Conservation (phyloP, 1,140 invertebrate genomes). For the Drosophila nigromelanica region DNA sequence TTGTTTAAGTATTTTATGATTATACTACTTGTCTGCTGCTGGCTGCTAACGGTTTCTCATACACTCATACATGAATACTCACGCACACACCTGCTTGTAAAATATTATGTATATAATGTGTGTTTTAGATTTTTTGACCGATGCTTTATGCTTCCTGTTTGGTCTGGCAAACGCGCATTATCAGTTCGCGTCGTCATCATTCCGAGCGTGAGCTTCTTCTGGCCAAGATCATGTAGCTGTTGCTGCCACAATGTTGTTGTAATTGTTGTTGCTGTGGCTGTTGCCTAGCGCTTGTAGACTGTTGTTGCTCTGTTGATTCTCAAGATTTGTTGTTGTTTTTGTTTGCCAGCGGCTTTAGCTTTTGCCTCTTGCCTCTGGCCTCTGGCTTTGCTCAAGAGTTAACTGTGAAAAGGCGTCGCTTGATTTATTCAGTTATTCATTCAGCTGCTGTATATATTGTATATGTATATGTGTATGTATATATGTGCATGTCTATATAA, state of each 20-base stretch:
- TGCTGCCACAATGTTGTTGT: conserved; percentile 22
- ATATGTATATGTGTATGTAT: conserved; percentile 21
- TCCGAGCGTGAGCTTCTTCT: conserved; percentile 48
- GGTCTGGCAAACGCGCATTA: conserved; percentile 44
- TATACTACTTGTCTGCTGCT: conserved; percentile 60
- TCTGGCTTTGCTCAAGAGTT: conserved; percentile 21
- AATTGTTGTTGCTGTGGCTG: conserved; percentile 1
- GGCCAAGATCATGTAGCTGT: conserved; percentile 57
- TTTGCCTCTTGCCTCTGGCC: conserved; percentile 11
- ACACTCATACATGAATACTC: conserved; percentile 1
- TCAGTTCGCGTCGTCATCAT: conserved; percentile 31
- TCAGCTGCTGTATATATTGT: conserved; percentile 50
- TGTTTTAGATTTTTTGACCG: conserved; percentile 46
- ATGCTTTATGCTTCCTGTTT: conserved; percentile 74
- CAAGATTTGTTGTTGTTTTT: conserved; percentile 46
- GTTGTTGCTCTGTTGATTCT: conserved; percentile 50
- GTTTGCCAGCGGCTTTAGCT: conserved; percentile 32
- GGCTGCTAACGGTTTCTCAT: conserved; percentile 56
- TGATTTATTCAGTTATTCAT: conserved; percentile 76
- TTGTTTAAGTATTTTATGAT: conserved; percentile 77
- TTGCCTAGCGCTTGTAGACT: conserved; percentile 29
- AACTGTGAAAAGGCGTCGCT: conserved; percentile 73
- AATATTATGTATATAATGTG: conserved; percentile 22
- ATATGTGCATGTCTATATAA: conserved; percentile 30
- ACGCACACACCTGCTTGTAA: conserved; percentile 12